These are phyloP conservation scores for Agonum fuliginosum DNA, from an alignment of 2,888 invertebrate genomes.

Conservation along the genomic window DNA sequence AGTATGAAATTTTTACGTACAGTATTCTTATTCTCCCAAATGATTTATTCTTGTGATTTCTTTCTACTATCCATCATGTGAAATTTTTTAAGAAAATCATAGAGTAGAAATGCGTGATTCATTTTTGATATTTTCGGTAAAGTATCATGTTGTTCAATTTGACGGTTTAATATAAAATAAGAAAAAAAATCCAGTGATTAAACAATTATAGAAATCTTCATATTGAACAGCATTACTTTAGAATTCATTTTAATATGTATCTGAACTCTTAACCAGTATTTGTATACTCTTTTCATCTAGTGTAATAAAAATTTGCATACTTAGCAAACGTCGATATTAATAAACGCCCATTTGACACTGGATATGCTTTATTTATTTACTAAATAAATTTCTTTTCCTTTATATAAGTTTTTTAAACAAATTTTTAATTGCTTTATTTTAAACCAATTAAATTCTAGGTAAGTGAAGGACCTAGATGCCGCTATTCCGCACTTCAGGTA, in stretches of 20 bases:
- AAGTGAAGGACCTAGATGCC: no score
- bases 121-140: conserved; percentile 34
- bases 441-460: no score
- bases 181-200: conserved; percentile 45
- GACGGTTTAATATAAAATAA: conserved; percentile 15
- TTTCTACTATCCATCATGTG: conserved; percentile 51
- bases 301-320: conserved; percentile 57
- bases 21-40: conserved; percentile 20
- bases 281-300: conserved; percentile 59
- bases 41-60: conserved; percentile 33
- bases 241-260: conserved; percentile 52
- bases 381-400: no score
- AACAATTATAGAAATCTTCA: conserved; percentile 7
- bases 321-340: conserved; percentile 44
- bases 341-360: conserved; percentile 44
- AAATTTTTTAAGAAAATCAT: conserved; percentile 49
- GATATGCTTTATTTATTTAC: conserved; percentile 15
- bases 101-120: conserved; percentile 45
- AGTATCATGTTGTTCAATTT: conserved; percentile 45
- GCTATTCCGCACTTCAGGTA: no score
- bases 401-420: no score
- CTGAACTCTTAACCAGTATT: conserved; percentile 55
- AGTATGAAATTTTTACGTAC: conserved; percentile 47
- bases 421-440: no score
- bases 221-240: conserved; percentile 37